phyloP scores from a whole-genome alignment of 2,888 invertebrate species.

The Orchesella flavescens region DNA sequence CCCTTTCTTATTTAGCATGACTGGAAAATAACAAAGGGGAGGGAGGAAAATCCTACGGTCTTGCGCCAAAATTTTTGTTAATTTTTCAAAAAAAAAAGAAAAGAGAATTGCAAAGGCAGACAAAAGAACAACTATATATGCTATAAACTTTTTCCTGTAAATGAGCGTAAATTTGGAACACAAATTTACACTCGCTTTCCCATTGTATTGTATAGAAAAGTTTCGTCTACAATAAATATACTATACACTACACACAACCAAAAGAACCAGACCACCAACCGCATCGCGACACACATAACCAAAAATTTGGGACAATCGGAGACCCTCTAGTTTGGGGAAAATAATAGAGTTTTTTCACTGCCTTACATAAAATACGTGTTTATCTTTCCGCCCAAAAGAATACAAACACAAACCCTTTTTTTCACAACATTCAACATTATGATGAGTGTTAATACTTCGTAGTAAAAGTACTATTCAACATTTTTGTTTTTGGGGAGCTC shows the following conservation, averaged over 20 bases:
- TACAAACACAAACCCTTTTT: neutral
- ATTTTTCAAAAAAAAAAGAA: constrained; percentile 9
- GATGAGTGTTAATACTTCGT: neutral
- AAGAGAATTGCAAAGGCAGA: neutral
- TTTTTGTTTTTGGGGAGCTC: neutral
- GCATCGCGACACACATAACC: neutral
- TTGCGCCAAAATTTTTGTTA: constrained; percentile 15
- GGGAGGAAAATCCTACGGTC: neutral
- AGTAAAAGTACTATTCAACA: neutral
- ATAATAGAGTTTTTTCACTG: neutral
- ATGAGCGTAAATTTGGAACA: neutral
- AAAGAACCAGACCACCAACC: neutral
- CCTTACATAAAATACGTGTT: neutral
- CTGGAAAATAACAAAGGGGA: neutral
- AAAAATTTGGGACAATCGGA: neutral
- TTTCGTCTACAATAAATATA: neutral
- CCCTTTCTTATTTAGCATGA: neutral
- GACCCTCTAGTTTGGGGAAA: neutral
- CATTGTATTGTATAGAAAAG: neutral
- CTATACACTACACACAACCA: neutral
- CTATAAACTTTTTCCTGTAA: neutral
- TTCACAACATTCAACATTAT: neutral
- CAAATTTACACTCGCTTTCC: neutral
- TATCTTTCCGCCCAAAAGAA: neutral
- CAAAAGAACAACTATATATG: neutral